phyloP scores from a whole-genome alignment of 2,113 vertebrate species.

The Clarias magur region DNA sequence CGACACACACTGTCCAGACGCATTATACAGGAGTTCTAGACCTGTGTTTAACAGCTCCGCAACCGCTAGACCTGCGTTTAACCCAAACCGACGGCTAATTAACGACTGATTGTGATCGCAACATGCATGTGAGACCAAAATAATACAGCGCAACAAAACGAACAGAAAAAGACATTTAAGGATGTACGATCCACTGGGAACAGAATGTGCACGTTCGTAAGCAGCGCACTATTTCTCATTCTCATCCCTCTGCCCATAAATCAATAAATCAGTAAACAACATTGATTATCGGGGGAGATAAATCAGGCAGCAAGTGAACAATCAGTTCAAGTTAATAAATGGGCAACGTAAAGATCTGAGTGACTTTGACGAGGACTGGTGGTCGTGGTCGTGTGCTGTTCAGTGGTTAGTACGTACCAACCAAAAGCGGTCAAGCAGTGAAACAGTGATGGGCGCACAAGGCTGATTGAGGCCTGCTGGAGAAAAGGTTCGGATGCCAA shows the following conservation, averaged over 20 bases:
- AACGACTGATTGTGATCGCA: background rate
- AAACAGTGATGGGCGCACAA: no score
- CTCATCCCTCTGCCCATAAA: background rate
- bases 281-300: no score
- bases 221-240: background rate
- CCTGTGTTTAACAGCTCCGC: background rate
- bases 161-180: background rate
- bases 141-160: background rate
- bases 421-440: no score
- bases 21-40: background rate
- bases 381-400: no score
- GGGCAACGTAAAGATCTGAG: no score
- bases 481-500: no score
- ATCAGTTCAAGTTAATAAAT: no score
- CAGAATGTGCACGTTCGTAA: background rate
- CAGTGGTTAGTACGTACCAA: no score
- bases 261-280: background rate
- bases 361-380: no score
- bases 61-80: background rate
- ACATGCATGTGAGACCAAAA: background rate
- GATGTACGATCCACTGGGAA: background rate
- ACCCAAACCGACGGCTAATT: background rate
- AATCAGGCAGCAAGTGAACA: no score
- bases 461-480: no score
- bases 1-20: background rate